Percentiles rank a stretch among this genome's conserved stretches.
Conservation (phyloP, 1,140 invertebrate genomes). For the Meloidogyne exigua region DNA sequence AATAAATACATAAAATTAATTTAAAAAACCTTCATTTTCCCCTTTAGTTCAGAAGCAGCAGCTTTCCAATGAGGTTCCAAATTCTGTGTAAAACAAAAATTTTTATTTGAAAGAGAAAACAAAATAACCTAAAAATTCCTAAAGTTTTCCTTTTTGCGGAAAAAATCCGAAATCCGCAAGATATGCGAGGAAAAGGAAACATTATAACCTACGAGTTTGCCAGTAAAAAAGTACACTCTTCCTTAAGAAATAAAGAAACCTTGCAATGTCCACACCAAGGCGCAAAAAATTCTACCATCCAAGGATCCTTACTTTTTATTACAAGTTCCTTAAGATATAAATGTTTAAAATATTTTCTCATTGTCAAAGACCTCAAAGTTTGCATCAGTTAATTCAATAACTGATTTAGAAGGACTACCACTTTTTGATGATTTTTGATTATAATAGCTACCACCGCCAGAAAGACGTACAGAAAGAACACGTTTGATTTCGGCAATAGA, state of each 20-base stretch:
- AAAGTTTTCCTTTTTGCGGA: too few relatives aligned
- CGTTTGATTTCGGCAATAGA: conserved; percentile 65
- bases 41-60: conserved; percentile 88
- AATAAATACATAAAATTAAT: not conserved
- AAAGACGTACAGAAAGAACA: conserved; percentile 37
- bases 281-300: conserved; percentile 58
- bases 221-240: too few relatives aligned
- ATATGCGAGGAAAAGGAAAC: too few relatives aligned
- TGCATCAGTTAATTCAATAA: conserved; percentile 85
- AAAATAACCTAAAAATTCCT: too few relatives aligned
- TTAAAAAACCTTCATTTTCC: conserved; percentile 71
- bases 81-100: conserved; percentile 66
- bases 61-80: conserved; percentile 89
- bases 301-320: conserved; percentile 71
- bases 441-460: conserved; percentile 17
- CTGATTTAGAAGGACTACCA: conserved; percentile 67
- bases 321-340: conserved; percentile 82
- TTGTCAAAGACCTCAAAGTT: conserved; percentile 19
- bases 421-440: conserved; percentile 22
- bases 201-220: too few relatives aligned
- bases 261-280: conserved; percentile 86
- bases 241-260: not conserved
- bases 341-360: conserved; percentile 65
- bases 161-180: too few relatives aligned
- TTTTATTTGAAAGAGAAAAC: too few relatives aligned